Base-by-base conservation (phyloP, 1,140 invertebrate genomes). In the Panulirus ornatus region DNA sequence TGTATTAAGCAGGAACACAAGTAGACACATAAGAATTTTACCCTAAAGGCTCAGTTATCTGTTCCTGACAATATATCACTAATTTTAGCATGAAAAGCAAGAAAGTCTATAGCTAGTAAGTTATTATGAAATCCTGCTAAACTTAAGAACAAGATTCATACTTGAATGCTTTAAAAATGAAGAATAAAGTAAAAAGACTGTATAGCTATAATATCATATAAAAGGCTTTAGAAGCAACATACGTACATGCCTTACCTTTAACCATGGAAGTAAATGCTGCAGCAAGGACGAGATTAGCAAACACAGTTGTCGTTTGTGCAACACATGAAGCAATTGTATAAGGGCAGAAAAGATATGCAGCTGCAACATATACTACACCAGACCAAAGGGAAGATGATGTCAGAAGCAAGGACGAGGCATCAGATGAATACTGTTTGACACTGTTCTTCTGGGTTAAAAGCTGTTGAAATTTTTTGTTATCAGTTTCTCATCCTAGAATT, bases 301-400 rank as follows among this genome's bases (percentile, higher is more conserved):
- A 96, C 14, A 98, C 96, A 22, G 97, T 98, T 6, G 98, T 98
- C 0, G 98, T 98, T 93, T 96, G 96, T 47, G 96, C 97, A n/a
- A 97, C 96, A 95, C 98, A 99, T 92, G 97, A 97, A 22, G 98
- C 94, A 71, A 99, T 95, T 47, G 96, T 96, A 93, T 98, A 98
- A 0, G 99, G 99, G 94, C 99, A 99, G 91, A 99, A 97, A 14
- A 99, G 95, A 94, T 98, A 99, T 0, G 97, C 96, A 84, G 96
- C 95, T 91, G 96, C 93, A 0, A 97, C 96, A 93, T 96, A 96
- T 58, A 96, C 93, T 6, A 96, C 94, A 58, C 95, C 94, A 89
- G 94, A 94, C 58, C 94, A 92, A 44, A 95, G 93, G 91, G 96
- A 95, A 1, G 93, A 92, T 19, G 94, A 93, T 88, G 93, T 95